Base-by-base conservation (phyloP, 1,140 invertebrate species). In the Neomicropteryx cornuta region DNA sequence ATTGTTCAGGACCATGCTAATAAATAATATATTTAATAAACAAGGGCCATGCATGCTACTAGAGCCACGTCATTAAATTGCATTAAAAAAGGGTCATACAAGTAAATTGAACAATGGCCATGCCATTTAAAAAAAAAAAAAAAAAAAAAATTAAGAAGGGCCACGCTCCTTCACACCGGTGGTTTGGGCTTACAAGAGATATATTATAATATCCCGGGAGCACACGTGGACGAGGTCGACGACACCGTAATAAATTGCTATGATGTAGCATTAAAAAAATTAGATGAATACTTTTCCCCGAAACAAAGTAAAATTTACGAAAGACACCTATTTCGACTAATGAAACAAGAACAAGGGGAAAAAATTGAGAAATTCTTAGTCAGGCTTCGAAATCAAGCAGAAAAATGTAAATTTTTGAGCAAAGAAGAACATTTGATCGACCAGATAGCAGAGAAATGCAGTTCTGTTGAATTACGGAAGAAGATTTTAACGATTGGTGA, bases 381-480 rank as follows among this genome's bases (percentile, higher is more conserved):
- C 3, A 34, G 41, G 19, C 29, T 47, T 5, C 33, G 41, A 18
- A n/a, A 48, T 16, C 45, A 50, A 30, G 22, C 36, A 6, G 23
- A 29, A 1, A 50, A 48, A 30, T 48, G 46, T 33, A 21, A 42
- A 4, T 50, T 50, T 32, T 34, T 39, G 2, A 13, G 38, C 4
- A 18, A 24, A 3, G 41, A 44, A 2, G 41, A 46, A 8, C 33
- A 41, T 20, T 29, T 51, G 2, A 48, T 46, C 13, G 44, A 51
- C 34, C 45, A 52, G 42, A 36, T 43, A 21, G 42, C 44, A 16
- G 48, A 52, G 24, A 44, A 38, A 33, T 50, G 45, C 34, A 28
- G 18, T 5, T 42, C 42, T 17, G 13, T 14, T 3, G 44, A 50
- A 2, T 30, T 51, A 6, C 35, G 47, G 31, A 45, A 48, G 16